Conservation (phyloP, 1,140 invertebrate genomes). For the Lepidurus apus region DNA sequence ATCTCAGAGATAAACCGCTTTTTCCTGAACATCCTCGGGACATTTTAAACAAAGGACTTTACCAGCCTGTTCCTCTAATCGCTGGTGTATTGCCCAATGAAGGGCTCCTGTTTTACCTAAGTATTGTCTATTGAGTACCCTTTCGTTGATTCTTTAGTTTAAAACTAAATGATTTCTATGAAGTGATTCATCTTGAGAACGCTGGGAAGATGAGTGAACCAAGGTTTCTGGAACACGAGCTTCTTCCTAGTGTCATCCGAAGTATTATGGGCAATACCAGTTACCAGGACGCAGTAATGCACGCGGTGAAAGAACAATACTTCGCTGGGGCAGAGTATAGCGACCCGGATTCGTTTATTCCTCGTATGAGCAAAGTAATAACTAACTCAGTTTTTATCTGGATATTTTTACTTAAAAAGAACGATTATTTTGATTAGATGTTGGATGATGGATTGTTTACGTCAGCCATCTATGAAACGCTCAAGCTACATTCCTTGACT, state of each 20-base stretch:
- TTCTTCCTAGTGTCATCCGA: conserved; percentile 30
- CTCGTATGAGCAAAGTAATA: conserved; percentile 28
- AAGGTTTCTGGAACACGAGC: conserved; percentile 30
- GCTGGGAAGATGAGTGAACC: conserved; percentile 30
- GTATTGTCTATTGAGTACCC: conserved; percentile 37
- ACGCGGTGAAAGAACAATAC: conserved; percentile 34
- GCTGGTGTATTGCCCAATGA: conserved; percentile 55
- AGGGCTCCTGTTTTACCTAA: conserved; percentile 47
- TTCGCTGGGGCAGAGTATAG: conserved; percentile 25
- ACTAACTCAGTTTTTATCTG: not conserved
- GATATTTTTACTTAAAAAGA: not conserved
- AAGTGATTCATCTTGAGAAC: conserved; percentile 35
- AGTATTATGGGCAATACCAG: conserved; percentile 30
- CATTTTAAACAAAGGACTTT: conserved; percentile 43
- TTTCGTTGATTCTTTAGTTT: not conserved
- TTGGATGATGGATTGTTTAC: conserved; percentile 32
- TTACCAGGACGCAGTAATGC: conserved; percentile 23
- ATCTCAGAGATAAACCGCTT: conserved; percentile 42
- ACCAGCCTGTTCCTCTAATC: conserved; percentile 54
- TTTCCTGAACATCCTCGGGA: conserved; percentile 43
- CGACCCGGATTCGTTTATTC: conserved; percentile 29
- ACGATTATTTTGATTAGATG: conserved; percentile 26
- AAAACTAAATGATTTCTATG: conserved; percentile 1
- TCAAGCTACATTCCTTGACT: not conserved
- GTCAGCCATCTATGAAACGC: not conserved